phyloP scores from a whole-genome alignment of 2,113 vertebrate genomes.

The Chaenogobius annularis region DNA sequence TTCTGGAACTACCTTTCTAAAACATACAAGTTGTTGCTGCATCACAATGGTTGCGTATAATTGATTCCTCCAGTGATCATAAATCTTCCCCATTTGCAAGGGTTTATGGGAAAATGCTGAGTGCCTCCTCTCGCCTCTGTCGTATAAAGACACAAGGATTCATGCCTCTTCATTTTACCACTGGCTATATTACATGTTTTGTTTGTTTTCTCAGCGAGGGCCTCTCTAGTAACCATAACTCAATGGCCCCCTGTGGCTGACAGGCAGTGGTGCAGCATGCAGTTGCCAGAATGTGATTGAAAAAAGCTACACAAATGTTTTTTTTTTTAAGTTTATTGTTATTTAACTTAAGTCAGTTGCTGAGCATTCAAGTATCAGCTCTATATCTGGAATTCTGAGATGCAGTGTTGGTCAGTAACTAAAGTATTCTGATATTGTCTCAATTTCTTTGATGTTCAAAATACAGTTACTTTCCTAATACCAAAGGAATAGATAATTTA shows the following conservation, averaged over 20 bases:
- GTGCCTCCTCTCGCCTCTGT: conserved; percentile 4
- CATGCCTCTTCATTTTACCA: conserved; percentile 14
- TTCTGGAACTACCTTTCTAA: background rate
- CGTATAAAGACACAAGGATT: conserved; percentile 30
- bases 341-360: no score
- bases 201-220: conserved; percentile 42
- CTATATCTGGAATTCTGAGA: no score
- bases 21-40: background rate
- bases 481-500: no score
- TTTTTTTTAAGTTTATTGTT: no score
- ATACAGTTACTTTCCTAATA: no score
- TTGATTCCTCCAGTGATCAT: conserved; percentile 49
- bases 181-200: conserved; percentile 37
- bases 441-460: no score
- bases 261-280: conserved; percentile 30
- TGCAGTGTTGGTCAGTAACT: no score
- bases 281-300: conserved; percentile 21
- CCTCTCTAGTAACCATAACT: conserved; percentile 45
- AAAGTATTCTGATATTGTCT: no score
- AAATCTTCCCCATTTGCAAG: conserved; percentile 11
- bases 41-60: conserved; percentile 40
- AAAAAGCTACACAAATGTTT: background rate
- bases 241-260: conserved; percentile 34
- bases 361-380: no score
- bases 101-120: conserved; percentile 25